Evolutionary conservation across 2,797 vertebrate species (phyloP), one percentile per base, ranked within the genome.

Genomic region (Bothrops alternatus): DNA sequence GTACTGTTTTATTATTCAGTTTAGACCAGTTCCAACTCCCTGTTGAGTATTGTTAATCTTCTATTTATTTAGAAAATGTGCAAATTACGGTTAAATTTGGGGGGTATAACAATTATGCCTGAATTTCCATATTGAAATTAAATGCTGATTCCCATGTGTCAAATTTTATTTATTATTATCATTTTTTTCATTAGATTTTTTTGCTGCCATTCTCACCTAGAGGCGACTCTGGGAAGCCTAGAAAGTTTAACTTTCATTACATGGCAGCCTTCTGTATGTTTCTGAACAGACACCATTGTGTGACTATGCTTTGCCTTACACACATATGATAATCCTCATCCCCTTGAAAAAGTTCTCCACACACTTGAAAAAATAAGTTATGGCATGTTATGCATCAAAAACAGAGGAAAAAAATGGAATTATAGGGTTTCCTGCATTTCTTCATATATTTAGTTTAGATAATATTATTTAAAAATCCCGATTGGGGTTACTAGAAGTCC

Each of bases 1-100:
- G 37, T 42, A 42, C 1, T 78, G 3, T 42, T 78, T 78, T 78
- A 23, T 25, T 42, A 47, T 78, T 78, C 32, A 78, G 42, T 78
- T 78, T 32, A 69, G 65, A 4, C 0, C 13, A 0, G 0, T 1
- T 0, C 63, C 28, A 14, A 2, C 0, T 5, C 0, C 11, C 0
- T 1, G 0, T 32, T 42, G 18, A 78, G 73, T 42, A 78, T 42
- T 42, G 37, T 3, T 20, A 42, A 78, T 78, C 73, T 73, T 37
- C n/a, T 69, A 14, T 13, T 42, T 42, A 78, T 42, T 78, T 78
- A 73, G 16, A 32, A 32, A 73, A 18, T 37, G 14, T 37, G n/a
- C 32, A 73, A 3, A 16, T 73, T 37, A 32, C 3, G 2, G n/a
- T 3, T 3, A 37, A 18, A 73, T 73, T 32, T 73, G 37, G 14